Evolutionary conservation across 37 sponge, comb jelly and placozoan species (phyloP).

Genomic region (Cliona cf. orientalis): DNA sequence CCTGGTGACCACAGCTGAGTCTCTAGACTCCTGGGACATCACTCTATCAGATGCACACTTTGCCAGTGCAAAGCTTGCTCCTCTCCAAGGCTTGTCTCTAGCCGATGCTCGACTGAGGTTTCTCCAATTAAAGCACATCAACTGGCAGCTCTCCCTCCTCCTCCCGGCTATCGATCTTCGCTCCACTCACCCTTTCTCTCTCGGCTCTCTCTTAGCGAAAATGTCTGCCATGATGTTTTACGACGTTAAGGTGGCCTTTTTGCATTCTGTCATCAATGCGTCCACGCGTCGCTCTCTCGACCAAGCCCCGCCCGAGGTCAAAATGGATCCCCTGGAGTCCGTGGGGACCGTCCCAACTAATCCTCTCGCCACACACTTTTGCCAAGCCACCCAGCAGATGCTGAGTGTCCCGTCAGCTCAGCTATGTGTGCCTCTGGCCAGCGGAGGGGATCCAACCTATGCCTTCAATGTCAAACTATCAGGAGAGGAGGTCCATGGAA

Average conservation of each 20-base stretch:
- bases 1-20: constrained; percentile 44
- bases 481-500: constrained; percentile 95
- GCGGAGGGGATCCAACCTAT: constrained; percentile 97
- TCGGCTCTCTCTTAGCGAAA: constrained; percentile 51
- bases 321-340: constrained; percentile 88
- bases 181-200: constrained; percentile 54
- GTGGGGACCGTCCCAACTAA: constrained; percentile 51
- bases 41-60: constrained; percentile 35
- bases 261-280: constrained; percentile 83
- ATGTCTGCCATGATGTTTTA: constrained; percentile 77
- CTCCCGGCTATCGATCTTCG: constrained; percentile 77
- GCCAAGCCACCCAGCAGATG: constrained; percentile 90
- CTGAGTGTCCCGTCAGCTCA: constrained; percentile 81
- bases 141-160: constrained; percentile 59
- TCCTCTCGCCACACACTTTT: constrained; percentile 70
- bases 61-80: constrained; percentile 53
- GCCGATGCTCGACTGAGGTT: constrained; percentile 73
- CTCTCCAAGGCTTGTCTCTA: constrained; percentile 72
- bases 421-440: constrained; percentile 87
- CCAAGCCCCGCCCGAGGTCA: constrained; percentile 91
- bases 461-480: constrained; percentile 96
- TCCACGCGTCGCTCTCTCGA: constrained; percentile 77
- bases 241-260: constrained; percentile 81
- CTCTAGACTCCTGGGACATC: constrained; percentile 78
- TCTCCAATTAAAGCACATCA: constrained; percentile 73